Conservation (phyloP, 2,113 vertebrate genomes). For the Antigone vipio region DNA sequence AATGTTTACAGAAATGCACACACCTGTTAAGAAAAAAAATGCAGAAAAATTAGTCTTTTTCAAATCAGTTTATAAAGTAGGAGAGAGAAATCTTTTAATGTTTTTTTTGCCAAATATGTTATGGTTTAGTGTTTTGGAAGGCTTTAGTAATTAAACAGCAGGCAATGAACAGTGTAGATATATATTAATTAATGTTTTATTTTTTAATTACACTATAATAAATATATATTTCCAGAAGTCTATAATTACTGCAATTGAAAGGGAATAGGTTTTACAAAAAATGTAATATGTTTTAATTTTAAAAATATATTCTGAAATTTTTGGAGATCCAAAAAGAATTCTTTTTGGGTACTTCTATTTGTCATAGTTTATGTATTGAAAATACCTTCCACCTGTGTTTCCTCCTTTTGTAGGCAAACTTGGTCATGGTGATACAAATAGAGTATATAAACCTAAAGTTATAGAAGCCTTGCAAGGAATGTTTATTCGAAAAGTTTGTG, state of each 20-base stretch:
- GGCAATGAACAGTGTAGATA: neutral
- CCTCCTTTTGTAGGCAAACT: constrained; percentile 75
- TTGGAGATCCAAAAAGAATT: neutral
- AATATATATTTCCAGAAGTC: neutral
- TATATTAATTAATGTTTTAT: neutral
- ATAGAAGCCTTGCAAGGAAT: constrained; percentile 87
- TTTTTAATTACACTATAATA: neutral
- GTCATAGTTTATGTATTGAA: neutral
- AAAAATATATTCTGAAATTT: neutral
- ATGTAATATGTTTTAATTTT: neutral
- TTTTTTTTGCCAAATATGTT: neutral
- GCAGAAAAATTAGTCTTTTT: neutral
- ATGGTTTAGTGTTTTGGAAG: neutral
- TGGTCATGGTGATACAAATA: constrained; percentile 86
- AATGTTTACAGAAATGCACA: neutral
- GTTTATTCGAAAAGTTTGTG: constrained; percentile 87
- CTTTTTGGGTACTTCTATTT: neutral
- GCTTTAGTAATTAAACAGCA: neutral
- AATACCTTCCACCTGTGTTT: neutral
- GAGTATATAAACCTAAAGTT: constrained; percentile 87
- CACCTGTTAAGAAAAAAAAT: neutral
- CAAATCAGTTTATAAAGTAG: neutral
- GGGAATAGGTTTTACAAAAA: neutral
- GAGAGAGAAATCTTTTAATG: neutral
- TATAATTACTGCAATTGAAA: neutral